Percentiles rank a stretch among this genome's conserved stretches.
Conservation (phyloP, 2,888 invertebrate genomes). For the Flabesymbios commensalis region DNA sequence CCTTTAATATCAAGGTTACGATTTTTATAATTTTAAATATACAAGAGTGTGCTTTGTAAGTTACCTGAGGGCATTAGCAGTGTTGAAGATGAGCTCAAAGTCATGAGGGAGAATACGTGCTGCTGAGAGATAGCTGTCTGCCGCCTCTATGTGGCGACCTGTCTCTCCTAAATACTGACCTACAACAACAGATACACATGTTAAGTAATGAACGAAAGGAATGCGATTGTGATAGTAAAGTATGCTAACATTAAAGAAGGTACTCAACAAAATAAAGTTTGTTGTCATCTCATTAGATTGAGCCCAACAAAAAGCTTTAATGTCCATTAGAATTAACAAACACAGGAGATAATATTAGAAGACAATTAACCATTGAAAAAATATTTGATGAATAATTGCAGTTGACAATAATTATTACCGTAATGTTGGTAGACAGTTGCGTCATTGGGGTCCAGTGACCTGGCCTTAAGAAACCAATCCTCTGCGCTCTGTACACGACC, state of each 20-base stretch:
- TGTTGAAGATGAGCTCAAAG: constrained; percentile 82
- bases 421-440: constrained; percentile 86
- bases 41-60: not conserved
- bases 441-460: constrained; percentile 80
- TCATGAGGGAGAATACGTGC: constrained; percentile 79
- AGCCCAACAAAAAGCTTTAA: too few relatives aligned
- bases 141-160: constrained; percentile 80
- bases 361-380: too few relatives aligned
- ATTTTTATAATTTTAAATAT: not conserved
- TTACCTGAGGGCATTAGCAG: constrained; percentile 80
- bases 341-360: too few relatives aligned
- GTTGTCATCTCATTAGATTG: too few relatives aligned
- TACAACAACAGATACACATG: too few relatives aligned
- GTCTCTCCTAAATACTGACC: constrained; percentile 86
- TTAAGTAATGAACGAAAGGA: too few relatives aligned
- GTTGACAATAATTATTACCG: constrained; percentile 75
- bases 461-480: constrained; percentile 84
- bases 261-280: too few relatives aligned
- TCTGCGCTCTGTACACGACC: constrained; percentile 83
- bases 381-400: too few relatives aligned
- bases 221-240: not conserved
- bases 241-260: not conserved
- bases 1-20: too few relatives aligned
- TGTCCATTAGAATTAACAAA: too few relatives aligned
- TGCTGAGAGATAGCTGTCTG: constrained; percentile 77